Evolutionary conservation across 2,797 vertebrate species (phyloP).

Genomic region (Potorous gilbertii): DNA sequence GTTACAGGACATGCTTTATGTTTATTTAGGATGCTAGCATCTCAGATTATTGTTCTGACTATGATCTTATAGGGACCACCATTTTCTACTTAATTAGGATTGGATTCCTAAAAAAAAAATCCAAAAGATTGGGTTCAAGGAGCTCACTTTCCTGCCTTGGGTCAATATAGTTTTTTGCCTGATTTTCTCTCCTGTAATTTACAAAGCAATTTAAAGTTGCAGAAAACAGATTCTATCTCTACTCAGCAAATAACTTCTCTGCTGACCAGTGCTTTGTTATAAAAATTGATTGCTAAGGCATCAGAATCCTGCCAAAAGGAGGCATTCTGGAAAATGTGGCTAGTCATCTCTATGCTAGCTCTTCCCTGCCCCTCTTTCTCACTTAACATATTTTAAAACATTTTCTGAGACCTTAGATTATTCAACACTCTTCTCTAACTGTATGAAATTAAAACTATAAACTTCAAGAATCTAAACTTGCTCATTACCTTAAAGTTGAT

Average conservation of each 20-base stretch:
- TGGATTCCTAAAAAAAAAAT: not conserved
- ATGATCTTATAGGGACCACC: not conserved
- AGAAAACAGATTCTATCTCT: conserved; percentile 26
- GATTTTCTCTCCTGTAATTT: not conserved
- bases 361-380: not conserved
- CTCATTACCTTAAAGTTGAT: conserved; percentile 38
- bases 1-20: not conserved
- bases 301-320: conserved; percentile 25
- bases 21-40: conserved; percentile 14
- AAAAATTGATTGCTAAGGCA: conserved; percentile 40
- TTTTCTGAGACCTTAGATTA: not conserved
- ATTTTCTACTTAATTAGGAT: not conserved
- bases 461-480: conserved; percentile 24
- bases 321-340: conserved; percentile 8
- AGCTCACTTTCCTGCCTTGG: conserved; percentile 38
- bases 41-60: not conserved
- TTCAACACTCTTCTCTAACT: conserved; percentile 38
- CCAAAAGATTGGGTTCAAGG: not conserved
- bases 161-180: conserved; percentile 30
- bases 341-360: not conserved
- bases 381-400: not conserved
- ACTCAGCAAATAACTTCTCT: not conserved
- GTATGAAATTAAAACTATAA: conserved; percentile 18
- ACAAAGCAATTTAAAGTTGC: not conserved
- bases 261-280: conserved; percentile 28